Evolutionary conservation across 2,797 vertebrate genomes (phyloP).

Genomic region (Pseudomugil gertrudae): DNA sequence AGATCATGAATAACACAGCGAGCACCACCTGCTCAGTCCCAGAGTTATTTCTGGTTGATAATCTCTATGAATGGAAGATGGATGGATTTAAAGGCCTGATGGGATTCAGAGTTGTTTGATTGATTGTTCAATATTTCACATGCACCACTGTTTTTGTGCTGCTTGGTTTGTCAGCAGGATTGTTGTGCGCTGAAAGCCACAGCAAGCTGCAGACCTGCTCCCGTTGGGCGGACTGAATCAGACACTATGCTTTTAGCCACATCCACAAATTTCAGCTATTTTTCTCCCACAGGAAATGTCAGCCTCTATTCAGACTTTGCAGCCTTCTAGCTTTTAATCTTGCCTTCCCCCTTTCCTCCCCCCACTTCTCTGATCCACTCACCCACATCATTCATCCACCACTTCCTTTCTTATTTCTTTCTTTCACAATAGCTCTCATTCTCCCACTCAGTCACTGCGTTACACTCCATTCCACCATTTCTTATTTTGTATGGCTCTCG

Average conservation of each 20-base stretch:
- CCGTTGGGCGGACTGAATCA: conserved; percentile 34
- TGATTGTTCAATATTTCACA: conserved; percentile 50
- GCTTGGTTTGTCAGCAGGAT: conserved; percentile 50
- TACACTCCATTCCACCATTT: conserved; percentile 35
- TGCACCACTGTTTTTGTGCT: conserved; percentile 13
- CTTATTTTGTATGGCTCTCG: conserved; percentile 35
- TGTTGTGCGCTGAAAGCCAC: too few species aligned
- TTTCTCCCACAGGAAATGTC: conserved; percentile 53
- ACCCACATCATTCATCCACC: conserved; percentile 47
- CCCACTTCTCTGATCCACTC: conserved; percentile 45
- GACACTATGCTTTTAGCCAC: conserved; percentile 41
- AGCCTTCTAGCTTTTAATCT: conserved; percentile 53
- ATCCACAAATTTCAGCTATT: conserved; percentile 53
- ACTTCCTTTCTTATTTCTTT: conserved; percentile 12
- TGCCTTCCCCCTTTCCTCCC: conserved; percentile 11
- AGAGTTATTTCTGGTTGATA: conserved; percentile 5
- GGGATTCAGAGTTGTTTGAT: conserved; percentile 28
- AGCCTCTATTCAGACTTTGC: conserved; percentile 43
- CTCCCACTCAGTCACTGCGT: conserved; percentile 6
- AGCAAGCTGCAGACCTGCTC: too few species aligned
- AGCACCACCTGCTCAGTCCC: conserved; percentile 36
- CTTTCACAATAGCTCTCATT: conserved; percentile 37
- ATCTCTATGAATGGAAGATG: background rate
- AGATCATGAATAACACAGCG: conserved; percentile 24
- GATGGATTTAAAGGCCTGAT: conserved; percentile 16